Base-by-base conservation (phyloP, 2,113 vertebrate genomes). In the Falco punctatus region DNA sequence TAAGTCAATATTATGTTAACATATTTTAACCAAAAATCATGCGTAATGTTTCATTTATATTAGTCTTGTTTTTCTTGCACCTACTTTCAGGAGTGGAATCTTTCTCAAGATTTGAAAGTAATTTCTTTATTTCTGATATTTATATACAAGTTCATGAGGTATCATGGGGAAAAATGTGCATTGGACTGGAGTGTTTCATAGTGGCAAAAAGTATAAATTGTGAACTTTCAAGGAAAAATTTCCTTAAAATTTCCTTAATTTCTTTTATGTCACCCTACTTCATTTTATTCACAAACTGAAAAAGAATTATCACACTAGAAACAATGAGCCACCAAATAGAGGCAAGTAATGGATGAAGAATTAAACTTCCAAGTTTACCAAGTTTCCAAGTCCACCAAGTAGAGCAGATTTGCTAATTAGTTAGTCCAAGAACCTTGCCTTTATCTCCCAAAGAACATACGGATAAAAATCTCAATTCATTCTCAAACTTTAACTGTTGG, bases 401-500 rank as follows among this genome's bases (percentile, higher is more conserved):
- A 75, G 78, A 82, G 82, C 3, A 72, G 12, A 82, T 82, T 44
- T 85, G 9, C 33, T 87, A 23, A 54, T 81, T 61, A 71, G 28
- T 61, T 30, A 75, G 17, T 78, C 32, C 26, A 78, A 65, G 51
- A 78, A 58, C 22, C 44, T 92, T 81, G 28, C 46, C 49, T 91
- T 90, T 96, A 70, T 54, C 9, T 75, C 49, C 81, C 72, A 70
- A 95, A 79, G 57, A 93, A 61, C 74, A 93, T 70, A 82, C 58
- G 81, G 74, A 85, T 30, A 94, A 75, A 87, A 80, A 33, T 70
- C 40, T 94, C 35, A 58, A n/a, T 69, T 94, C 23, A 59, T 87
- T 87, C 62, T 82, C 66, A 94, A 38, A 69, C 61, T 91, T 94
- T 62, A 95, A 85, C 87, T 96, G 94, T 90, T 96, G 96, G 94